Percentiles rank a stretch among this genome's conserved stretches.
Conservation (phyloP, 2,113 vertebrate species). For the Syrrhaptes paradoxus region DNA sequence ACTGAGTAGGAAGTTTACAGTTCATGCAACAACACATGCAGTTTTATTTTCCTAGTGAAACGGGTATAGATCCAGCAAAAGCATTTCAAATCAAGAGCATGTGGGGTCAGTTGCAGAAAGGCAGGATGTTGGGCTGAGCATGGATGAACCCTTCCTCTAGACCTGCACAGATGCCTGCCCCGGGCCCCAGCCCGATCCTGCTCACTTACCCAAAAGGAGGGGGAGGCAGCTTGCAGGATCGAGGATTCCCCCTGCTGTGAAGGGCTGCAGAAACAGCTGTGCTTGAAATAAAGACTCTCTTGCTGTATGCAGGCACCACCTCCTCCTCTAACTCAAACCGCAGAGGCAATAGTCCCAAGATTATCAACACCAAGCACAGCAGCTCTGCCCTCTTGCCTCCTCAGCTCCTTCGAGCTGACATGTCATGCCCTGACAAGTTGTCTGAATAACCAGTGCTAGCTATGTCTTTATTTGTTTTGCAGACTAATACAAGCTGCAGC, state of each 20-base stretch:
- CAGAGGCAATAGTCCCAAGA: neutral
- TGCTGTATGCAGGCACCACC: neutral
- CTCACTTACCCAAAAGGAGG: neutral
- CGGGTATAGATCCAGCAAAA: neutral
- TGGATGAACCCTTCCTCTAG: neutral
- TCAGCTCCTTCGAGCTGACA: neutral
- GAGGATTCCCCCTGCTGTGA: neutral
- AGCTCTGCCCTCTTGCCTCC: neutral
- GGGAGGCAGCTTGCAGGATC: neutral
- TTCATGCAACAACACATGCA: neutral
- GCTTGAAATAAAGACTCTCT: neutral
- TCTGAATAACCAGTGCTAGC: slow-evolving; percentile 26
- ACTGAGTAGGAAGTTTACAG: neutral
- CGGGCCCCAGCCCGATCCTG: neutral
- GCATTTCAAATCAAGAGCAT: neutral
- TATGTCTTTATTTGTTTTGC: slow-evolving; percentile 73
- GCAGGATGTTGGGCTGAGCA: neutral
- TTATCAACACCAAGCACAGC: neutral
- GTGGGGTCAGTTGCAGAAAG: neutral
- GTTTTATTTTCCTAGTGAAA: neutral
- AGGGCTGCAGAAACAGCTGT: neutral
- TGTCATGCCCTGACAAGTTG: neutral
- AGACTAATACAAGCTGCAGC: slow-evolving; percentile 71
- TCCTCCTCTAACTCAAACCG: neutral
- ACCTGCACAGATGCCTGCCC: neutral